phyloP scores from a whole-genome alignment of 2,113 vertebrate genomes.

The Ondatra zibethicus region DNA sequence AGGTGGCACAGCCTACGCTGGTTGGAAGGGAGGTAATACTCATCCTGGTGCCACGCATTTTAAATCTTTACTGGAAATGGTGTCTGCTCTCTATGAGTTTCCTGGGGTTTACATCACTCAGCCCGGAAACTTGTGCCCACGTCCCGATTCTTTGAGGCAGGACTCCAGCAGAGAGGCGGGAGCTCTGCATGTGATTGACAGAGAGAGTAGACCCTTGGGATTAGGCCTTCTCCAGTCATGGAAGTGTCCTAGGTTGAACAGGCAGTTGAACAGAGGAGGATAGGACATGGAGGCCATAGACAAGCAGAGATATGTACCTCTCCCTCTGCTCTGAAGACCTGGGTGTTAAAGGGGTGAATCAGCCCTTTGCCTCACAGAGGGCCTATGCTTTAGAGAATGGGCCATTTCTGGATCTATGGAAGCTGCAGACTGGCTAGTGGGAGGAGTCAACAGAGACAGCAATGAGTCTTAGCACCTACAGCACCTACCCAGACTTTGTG shows the following conservation, averaged over 20 bases:
- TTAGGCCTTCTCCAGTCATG: neutral
- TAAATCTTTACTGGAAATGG: neutral
- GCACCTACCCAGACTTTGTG: neutral
- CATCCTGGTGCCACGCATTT: neutral
- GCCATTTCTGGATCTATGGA: neutral
- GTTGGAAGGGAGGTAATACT: neutral
- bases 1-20: neutral
- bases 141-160: rapidly evolving
- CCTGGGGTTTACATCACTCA: neutral
- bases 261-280: neutral
- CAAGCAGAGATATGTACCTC: neutral
- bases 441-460: neutral
- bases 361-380: rapidly evolving
- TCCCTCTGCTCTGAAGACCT: neutral
- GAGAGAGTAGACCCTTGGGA: neutral
- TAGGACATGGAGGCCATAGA: neutral
- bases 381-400: neutral
- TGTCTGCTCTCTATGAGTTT: neutral
- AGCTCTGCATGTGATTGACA: neutral
- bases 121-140: rapidly evolving
- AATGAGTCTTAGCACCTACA: neutral
- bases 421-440: rapidly evolving
- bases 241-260: neutral
- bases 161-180: neutral
- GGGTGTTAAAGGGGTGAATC: neutral